These are phyloP conservation scores for Cephalopterus ornatus DNA, from an alignment of 2,113 vertebrate genomes.

Conservation along the genomic window DNA sequence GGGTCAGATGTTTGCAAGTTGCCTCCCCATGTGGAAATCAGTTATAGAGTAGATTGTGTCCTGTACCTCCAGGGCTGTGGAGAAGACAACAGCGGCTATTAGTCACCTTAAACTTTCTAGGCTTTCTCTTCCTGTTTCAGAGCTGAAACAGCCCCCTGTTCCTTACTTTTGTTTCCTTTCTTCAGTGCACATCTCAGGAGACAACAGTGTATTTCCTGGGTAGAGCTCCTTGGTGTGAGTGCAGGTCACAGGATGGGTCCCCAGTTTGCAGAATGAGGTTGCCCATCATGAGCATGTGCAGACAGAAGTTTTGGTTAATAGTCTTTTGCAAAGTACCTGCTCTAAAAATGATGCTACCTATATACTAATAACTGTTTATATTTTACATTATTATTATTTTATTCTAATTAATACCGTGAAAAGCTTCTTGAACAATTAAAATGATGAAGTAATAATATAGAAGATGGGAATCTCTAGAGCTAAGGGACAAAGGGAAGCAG, in stretches of 20 bases:
- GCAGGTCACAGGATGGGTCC: neutral
- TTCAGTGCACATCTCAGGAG: neutral
- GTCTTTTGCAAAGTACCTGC: neutral
- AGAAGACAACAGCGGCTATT: neutral
- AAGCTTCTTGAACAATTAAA: conserved; percentile 46
- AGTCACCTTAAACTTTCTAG: neutral
- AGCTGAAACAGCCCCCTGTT: neutral
- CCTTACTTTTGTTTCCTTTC: neutral
- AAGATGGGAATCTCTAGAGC: neutral
- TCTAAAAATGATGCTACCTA: neutral
- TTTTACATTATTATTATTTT: conserved; percentile 1
- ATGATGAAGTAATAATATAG: neutral
- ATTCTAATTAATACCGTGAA: conserved; percentile 19
- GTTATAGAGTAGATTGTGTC: neutral
- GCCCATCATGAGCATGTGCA: neutral
- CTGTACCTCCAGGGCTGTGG: neutral
- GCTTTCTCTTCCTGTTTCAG: neutral
- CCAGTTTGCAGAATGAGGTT: neutral
- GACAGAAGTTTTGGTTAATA: neutral
- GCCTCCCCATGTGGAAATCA: neutral
- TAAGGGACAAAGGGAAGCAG: conserved; percentile 25
- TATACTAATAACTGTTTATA: neutral
- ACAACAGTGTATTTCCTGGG: accelerated
- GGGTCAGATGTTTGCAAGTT: neutral
- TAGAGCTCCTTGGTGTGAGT: accelerated